Conservation (phyloP, 2,113 vertebrate species). For the Notothenia rossii region DNA sequence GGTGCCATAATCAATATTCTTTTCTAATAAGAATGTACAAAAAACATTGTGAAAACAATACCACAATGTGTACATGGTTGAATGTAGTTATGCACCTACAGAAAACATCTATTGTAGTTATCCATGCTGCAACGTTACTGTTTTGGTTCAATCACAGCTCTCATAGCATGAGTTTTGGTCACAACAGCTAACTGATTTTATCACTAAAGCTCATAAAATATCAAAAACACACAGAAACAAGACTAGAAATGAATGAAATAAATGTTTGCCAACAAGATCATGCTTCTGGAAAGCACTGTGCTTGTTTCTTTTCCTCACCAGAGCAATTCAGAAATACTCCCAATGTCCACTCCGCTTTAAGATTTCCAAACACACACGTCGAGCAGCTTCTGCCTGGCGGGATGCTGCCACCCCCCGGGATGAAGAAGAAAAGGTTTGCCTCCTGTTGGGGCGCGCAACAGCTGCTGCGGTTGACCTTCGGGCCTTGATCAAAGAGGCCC, state of each 20-base stretch:
- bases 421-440: conserved; percentile 51
- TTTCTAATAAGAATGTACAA: background rate
- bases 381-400: conserved; percentile 18
- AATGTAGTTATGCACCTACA: background rate
- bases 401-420: conserved; percentile 26
- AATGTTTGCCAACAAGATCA: too few relatives aligned
- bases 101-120: background rate
- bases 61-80: background rate
- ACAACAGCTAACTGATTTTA: background rate
- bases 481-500: conserved; percentile 77
- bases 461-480: conserved; percentile 79
- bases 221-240: too few relatives aligned
- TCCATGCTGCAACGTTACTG: background rate
- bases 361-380: conserved; percentile 16
- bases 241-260: background rate
- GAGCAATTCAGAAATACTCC: background rate
- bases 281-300: background rate
- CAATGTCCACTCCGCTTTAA: conserved; percentile 13
- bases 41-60: background rate
- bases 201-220: background rate
- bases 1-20: background rate
- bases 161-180: background rate
- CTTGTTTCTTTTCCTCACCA: background rate
- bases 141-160: background rate
- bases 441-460: conserved; percentile 50